Base-by-base conservation (phyloP, 2,888 invertebrate genomes). In the Ophion costatus region DNA sequence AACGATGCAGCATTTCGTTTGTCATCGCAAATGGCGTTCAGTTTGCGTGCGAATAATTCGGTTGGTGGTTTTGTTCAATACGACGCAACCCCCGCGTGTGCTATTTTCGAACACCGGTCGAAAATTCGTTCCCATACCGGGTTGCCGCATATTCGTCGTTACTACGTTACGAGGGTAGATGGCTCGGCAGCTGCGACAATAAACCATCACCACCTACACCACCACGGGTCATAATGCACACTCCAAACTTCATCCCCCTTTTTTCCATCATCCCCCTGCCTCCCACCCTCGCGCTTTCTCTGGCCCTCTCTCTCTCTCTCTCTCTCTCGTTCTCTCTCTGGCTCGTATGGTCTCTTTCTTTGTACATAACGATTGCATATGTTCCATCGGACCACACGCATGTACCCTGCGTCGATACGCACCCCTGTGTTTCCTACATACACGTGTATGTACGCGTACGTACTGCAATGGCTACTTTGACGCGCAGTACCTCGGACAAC, bases 131-230 rank as follows among this genome's bases (percentile, higher is more conserved):
- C 51, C 70, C 24, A 22, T 45, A 78, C 63, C 51, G 77, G 10
- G 57, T 51, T 51, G 14, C 17, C 24, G 42, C 24, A 61, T 61
- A 29, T 78, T 78, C 71, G 63, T 56, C 64, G 33, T 59, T 69
- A 59, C 42, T 78, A 29, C 78, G 77, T 73, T 81, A 81, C 77
- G 45, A 74, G 77, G 67, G 67, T 67, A 29, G 66, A 42, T 70
- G 74, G 70, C 66, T 79, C 38, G 66, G 82, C 84, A 82, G 78
- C 84, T 84, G 84, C 78, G 84, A 82, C 82, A 66, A 84, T 78
- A 84, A 84, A 82, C 84, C 84, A 82, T 73, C 80, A 56, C 70
- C 66, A 66, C 45, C 69, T 57, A 64, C 71, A 64, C 57, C 79
- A 29, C 29, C 33, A 33, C 33, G 69, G 6, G 38, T 70, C 77